Evolutionary conservation across 92 coral and sea anemone genomes (phyloP), one percentile per base, ranked within the genome.

Genomic region (Porites lobata): DNA sequence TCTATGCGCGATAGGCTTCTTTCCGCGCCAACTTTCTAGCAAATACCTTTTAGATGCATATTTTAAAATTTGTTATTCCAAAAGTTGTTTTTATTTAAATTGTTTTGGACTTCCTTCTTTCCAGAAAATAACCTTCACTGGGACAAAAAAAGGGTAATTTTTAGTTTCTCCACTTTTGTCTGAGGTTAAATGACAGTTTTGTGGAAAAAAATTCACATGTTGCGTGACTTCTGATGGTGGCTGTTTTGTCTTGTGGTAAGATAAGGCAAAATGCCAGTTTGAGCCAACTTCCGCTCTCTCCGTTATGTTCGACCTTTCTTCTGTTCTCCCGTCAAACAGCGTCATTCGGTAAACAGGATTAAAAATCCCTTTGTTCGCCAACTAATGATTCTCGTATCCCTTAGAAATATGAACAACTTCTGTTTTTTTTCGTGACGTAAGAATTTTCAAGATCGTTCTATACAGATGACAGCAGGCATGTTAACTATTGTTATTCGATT

Each of bases 341-440:
- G 32, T 58, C 10, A 29, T 18, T 8, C 69, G 47, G 19, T 50
- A 32, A 81, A 56, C 1, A 53, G 56, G 78, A 82, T 70, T 70
- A 71, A 56, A 29, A 70, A 14, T 1, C 1, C 1, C 43, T 11
- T 79, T 65, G 57, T 79, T 38, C 32, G 1, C 56, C 61, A 65
- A 64, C 65, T 79, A 57, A 20, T 26, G 62, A 38, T 38, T 38
- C 83, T 32, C 50, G 50, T 17, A 11, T 8, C 19, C 24, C 65
- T 63, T 17, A 38, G 32, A 43, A 64, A 15, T 38, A 29, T 62
- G 29, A 69, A 51, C 52, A 69, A 15, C 24, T 5, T 52, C 17
- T 15, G 50, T 69, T 56, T 29, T 51, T 72, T 53, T 81, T 70
- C 69, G 77, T 70, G 86, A 82, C 86, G 9, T 9, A 38, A 38